These are phyloP conservation scores for Borostomias antarcticus DNA, from an alignment of 2,797 vertebrate genomes.

Conservation along the genomic window DNA sequence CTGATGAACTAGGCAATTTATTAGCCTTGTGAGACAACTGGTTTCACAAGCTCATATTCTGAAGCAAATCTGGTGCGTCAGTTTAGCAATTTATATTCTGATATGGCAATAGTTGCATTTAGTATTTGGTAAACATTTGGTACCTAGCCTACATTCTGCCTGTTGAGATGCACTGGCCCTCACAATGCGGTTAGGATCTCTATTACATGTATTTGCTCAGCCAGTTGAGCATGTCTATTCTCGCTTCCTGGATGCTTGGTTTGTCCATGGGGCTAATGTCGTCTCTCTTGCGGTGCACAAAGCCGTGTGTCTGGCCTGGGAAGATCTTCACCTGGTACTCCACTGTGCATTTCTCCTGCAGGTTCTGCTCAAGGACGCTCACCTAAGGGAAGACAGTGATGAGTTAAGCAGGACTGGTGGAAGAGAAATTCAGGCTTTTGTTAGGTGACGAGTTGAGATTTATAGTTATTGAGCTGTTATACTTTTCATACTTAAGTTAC, in stretches of 20 bases:
- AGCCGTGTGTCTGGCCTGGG: constrained; percentile 90
- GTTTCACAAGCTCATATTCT: too few relatives aligned
- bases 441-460: not conserved
- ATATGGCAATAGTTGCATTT: too few relatives aligned
- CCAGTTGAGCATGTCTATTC: constrained; percentile 87
- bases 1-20: too few relatives aligned
- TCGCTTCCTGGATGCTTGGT: constrained; percentile 82
- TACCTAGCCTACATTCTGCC: too few relatives aligned
- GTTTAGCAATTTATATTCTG: too few relatives aligned
- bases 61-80: too few relatives aligned
- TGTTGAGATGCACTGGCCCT: too few relatives aligned
- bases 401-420: not conserved
- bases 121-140: too few relatives aligned
- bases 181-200: too few relatives aligned
- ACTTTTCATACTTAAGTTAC: too few relatives aligned
- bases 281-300: constrained; percentile 90
- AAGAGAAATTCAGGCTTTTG: not conserved
- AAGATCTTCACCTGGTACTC: constrained; percentile 88
- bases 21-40: too few relatives aligned
- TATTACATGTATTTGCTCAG: constrained; percentile 86
- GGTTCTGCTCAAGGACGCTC: constrained; percentile 74
- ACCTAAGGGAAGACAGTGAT: constrained; percentile 69
- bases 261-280: constrained; percentile 83
- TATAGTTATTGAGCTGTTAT: too few relatives aligned
- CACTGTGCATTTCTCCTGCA: constrained; percentile 83